Base-by-base conservation (phyloP, 2,888 invertebrate genomes). In the Sphecodes monilicornis region DNA sequence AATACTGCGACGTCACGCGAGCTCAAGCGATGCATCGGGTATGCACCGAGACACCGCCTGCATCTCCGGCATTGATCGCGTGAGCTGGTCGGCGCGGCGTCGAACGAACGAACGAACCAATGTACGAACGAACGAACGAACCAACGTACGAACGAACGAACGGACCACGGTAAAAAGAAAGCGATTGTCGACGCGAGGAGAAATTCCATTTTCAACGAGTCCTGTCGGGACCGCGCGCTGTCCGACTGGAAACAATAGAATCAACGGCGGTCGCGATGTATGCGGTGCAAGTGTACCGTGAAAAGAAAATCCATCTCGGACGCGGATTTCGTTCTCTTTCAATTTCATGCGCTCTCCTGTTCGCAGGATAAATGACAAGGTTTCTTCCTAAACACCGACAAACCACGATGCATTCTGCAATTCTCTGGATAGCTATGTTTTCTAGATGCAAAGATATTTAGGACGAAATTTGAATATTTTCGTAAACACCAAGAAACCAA, bases 181-280 rank as follows among this genome's bases (percentile, higher is more conserved):
- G 84, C 84, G 84, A 83, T 83, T 60, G 84, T 75, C 57, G 77
- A 75, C 46, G 64, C 69, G 39, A 77, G 69, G 79, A 76, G 86
- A 85, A 85, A 86, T 84, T 83, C 84, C 76, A 76, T 78, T 83
- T 84, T 84, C 70, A 85, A 81, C 72, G 57, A 57, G 83, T 41
- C 73, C 82, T 43, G 81, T 71, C 75, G 13, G 29, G 57, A 4
- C 50, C 41, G 41, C 36, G 66, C 39, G 66, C 32, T 80, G 82
- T 83, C 82, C 71, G 82, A 46, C 46, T 81, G 76, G 66, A 60
- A 83, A 83, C 83, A 83, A 83, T 83, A 72, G 83, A 83, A 73
- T 82, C 76, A 82, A 76, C 83, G 39, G 29, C 66, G 82, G 39
- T 41, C 80, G 54, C 74, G 70, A 66, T 82, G 43, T 50, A 82